phyloP scores from a whole-genome alignment of 64 coral and sea anemone genomes.

The Dendrophyllia cribrosa region DNA sequence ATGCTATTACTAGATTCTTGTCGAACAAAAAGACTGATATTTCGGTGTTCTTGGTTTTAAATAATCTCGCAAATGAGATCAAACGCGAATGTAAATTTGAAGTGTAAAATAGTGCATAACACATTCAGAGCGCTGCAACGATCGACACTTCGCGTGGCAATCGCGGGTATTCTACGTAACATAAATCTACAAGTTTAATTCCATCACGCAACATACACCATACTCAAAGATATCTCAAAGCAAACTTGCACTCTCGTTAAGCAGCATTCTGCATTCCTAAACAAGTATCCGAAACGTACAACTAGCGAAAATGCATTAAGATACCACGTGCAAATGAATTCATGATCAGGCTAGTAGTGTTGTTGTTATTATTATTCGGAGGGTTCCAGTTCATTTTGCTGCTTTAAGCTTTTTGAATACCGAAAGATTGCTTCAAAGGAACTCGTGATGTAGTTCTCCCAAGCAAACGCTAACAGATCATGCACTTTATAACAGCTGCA shows the following conservation, averaged over 20 bases:
- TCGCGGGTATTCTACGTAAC: slow-evolving; percentile 30
- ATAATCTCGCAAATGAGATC: not conserved
- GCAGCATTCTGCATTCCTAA: not conserved
- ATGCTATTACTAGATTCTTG: not conserved
- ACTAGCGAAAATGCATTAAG: slow-evolving; percentile 24
- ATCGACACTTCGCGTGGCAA: slow-evolving; percentile 21
- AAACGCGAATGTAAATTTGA: not conserved
- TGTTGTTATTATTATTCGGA: slow-evolving; percentile 44
- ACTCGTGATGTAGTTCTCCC: not conserved
- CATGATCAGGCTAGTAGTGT: not conserved
- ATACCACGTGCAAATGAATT: slow-evolving; percentile 38
- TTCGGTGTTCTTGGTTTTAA: not conserved
- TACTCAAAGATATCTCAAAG: not conserved
- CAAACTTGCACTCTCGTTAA: not conserved
- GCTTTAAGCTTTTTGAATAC: not conserved
- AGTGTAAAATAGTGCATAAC: not conserved
- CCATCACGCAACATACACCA: slow-evolving; percentile 29
- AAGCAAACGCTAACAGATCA: not conserved
- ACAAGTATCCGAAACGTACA: not conserved
- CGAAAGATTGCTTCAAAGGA: not conserved
- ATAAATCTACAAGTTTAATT: slow-evolving; percentile 40
- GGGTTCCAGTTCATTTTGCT: not conserved
- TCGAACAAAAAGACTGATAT: not conserved
- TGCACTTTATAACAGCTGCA: not conserved
- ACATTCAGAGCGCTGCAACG: not conserved